Conservation (phyloP, 2,797 vertebrate species). For the Nothura maculosa region DNA sequence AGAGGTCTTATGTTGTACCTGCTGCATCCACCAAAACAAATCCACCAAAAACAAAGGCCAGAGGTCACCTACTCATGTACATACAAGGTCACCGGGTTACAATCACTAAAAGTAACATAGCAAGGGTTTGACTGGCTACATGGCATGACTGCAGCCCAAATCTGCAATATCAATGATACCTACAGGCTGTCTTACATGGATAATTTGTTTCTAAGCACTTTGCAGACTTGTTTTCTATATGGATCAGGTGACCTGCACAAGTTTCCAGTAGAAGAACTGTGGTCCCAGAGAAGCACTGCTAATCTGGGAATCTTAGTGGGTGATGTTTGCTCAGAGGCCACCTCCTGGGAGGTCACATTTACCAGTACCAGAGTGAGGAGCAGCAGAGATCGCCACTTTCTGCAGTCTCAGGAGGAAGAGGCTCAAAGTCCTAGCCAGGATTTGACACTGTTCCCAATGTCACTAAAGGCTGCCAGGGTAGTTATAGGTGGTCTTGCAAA, state of each 20-base stretch:
- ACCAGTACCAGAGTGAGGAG: neutral
- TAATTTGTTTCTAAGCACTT: neutral
- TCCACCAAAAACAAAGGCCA: conserved; percentile 10
- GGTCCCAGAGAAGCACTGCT: neutral
- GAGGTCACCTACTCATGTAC: neutral
- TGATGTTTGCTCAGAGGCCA: neutral
- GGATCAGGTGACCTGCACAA: neutral
- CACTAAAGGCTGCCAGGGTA: neutral
- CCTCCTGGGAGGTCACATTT: neutral
- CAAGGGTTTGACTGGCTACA: neutral
- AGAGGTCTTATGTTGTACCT: neutral
- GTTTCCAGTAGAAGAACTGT: neutral
- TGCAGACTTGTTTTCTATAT: neutral
- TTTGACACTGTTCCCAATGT: neutral
- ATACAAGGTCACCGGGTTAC: neutral
- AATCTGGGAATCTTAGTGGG: neutral
- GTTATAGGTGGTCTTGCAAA: neutral
- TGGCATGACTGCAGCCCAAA: neutral
- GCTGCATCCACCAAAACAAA: neutral
- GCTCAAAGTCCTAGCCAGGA: fast-evolving
- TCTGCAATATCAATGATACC: neutral
- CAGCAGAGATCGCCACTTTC: neutral
- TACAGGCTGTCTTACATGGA: neutral
- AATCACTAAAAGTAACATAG: neutral
- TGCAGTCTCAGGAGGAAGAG: neutral